These are phyloP conservation scores for Drosophila prosaltans DNA, from an alignment of 1,140 invertebrate genomes.

Conservation along the genomic window DNA sequence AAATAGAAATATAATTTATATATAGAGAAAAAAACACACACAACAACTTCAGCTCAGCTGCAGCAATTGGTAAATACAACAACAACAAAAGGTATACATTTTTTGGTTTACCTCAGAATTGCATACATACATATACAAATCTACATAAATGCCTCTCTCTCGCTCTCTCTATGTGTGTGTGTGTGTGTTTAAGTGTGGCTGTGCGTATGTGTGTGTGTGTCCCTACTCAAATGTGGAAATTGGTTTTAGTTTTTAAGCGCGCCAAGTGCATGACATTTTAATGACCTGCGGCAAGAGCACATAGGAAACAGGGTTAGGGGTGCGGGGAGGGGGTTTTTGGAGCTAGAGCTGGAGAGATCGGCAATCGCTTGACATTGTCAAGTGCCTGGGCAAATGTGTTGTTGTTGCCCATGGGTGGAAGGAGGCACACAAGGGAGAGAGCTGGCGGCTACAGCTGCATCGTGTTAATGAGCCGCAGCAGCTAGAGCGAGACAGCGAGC, in stretches of 20 bases:
- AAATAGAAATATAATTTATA: background rate
- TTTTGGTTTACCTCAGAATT: background rate
- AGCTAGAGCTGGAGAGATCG: background rate
- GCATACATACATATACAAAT: background rate
- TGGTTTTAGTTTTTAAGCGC: slow-evolving; percentile 63
- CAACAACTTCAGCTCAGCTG: slow-evolving; percentile 1
- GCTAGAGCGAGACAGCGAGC: slow-evolving; percentile 17
- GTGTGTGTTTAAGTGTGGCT: background rate
- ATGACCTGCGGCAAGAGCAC: slow-evolving; percentile 40
- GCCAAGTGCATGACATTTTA: slow-evolving; percentile 77
- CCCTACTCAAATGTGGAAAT: slow-evolving; percentile 37
- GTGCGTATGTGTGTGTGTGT: slow-evolving; percentile 20
- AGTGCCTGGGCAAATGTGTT: slow-evolving; percentile 49
- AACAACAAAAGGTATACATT: slow-evolving; percentile 8
- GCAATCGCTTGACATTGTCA: slow-evolving; percentile 60
- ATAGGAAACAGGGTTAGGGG: background rate
- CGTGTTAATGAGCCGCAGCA: slow-evolving; percentile 45
- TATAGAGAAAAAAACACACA: slow-evolving; percentile 1
- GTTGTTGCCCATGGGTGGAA: slow-evolving; percentile 5
- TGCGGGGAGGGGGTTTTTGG: background rate
- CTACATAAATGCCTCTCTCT: background rate
- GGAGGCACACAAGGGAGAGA: background rate
- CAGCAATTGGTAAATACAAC: slow-evolving; percentile 4
- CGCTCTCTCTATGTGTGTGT: slow-evolving; percentile 19
- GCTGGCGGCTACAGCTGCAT: slow-evolving; percentile 20